Conservation (phyloP, 2,888 invertebrate genomes). For the Heteromyza rotundicornis region DNA sequence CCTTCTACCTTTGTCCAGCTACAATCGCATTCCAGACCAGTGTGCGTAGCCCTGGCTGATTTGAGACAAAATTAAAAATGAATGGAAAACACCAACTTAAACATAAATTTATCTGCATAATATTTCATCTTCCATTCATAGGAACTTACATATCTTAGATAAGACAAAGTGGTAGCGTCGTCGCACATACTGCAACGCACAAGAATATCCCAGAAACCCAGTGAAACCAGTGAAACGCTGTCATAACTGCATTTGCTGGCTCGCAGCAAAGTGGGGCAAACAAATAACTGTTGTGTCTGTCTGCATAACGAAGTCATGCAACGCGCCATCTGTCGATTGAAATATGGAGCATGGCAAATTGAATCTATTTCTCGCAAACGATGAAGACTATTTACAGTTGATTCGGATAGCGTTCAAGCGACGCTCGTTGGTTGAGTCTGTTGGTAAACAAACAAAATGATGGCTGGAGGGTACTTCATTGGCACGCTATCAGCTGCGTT, state of each 20-base stretch:
- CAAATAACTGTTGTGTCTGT: background rate
- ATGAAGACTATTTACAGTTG: background rate
- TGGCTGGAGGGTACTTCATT: background rate
- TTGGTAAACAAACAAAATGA: background rate
- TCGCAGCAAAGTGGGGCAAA: background rate
- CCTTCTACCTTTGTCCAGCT: too few species aligned
- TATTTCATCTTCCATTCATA: too few species aligned
- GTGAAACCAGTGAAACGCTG: too few species aligned
- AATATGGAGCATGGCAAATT: background rate
- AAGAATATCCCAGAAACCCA: background rate
- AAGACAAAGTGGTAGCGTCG: too few species aligned
- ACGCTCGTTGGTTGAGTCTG: background rate
- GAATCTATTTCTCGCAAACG: background rate
- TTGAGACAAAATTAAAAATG: too few species aligned
- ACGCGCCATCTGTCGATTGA: background rate
- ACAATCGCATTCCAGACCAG: too few species aligned
- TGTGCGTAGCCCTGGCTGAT: too few species aligned
- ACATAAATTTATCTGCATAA: too few species aligned
- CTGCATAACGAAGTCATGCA: background rate
- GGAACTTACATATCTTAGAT: too few species aligned
- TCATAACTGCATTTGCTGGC: too few species aligned
- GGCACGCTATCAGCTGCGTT: background rate
- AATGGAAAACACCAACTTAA: too few species aligned
- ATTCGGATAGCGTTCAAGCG: background rate
- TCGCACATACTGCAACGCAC: too few species aligned